phyloP scores from a whole-genome alignment of 2,888 invertebrate genomes.

The Papilio demoleus region DNA sequence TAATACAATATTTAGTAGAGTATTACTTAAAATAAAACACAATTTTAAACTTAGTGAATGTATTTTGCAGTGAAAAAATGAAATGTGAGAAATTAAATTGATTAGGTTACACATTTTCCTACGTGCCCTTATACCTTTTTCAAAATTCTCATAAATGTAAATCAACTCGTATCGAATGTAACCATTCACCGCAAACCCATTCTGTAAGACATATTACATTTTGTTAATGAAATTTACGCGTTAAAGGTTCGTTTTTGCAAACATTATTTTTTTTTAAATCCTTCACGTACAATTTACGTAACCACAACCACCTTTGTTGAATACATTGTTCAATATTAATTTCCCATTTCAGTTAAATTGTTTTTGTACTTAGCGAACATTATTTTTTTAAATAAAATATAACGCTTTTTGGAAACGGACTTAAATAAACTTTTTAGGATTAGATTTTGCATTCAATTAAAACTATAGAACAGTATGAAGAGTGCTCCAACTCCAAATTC shows the following conservation, averaged over 20 bases:
- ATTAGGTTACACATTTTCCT: neutral
- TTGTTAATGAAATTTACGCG: constrained; percentile 27
- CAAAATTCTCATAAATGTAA: constrained; percentile 22
- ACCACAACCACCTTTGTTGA: neutral
- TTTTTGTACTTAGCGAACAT: neutral
- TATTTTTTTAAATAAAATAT: no score
- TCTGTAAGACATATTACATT: constrained; percentile 30
- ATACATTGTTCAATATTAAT: constrained; percentile 1
- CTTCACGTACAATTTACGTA: neutral
- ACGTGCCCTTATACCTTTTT: neutral
- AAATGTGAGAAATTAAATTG: constrained; percentile 1
- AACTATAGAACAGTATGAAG: neutral
- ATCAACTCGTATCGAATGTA: constrained; percentile 24
- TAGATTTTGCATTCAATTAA: neutral
- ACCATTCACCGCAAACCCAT: constrained; percentile 28
- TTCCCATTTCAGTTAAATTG: neutral
- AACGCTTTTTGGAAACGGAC: no score
- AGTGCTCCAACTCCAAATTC: neutral
- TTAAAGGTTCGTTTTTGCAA: constrained; percentile 4
- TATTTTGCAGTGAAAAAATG: no score
- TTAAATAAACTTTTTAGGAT: no score
- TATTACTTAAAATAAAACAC: no score
- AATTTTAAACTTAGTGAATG: no score
- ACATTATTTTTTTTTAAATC: constrained; percentile 12
- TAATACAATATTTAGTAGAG: neutral